These are phyloP conservation scores for Podarcis muralis DNA, from an alignment of 2,113 vertebrate genomes.

Conservation along the genomic window DNA sequence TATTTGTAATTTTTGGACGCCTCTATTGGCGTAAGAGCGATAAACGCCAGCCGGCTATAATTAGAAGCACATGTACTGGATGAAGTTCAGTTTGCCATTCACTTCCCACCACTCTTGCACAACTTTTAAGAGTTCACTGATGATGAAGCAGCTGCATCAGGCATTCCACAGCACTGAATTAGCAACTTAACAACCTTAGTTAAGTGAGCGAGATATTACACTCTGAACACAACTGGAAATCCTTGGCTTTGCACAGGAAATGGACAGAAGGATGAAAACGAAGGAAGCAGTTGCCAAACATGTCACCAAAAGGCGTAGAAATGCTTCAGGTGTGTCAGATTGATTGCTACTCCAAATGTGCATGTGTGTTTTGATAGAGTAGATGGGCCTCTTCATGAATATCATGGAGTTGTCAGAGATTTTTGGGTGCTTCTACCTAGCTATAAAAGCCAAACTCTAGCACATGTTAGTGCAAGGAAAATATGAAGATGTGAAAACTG, in stretches of 20 bases:
- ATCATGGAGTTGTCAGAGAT: no score
- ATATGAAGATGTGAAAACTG: no score
- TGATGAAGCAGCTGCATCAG: slow-evolving; percentile 43
- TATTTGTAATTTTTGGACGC: slow-evolving; percentile 71
- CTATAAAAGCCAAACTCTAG: no score
- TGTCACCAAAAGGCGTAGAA: no score
- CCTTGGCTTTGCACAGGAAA: slow-evolving; percentile 24
- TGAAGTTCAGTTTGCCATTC: slow-evolving; percentile 63
- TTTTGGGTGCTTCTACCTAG: no score
- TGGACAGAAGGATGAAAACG: neutral
- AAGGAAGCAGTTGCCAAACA: neutral
- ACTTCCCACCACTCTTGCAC: slow-evolving; percentile 52
- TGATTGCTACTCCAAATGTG: no score
- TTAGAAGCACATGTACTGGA: slow-evolving; percentile 71
- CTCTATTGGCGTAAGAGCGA: slow-evolving; percentile 72
- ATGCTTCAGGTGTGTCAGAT: no score
- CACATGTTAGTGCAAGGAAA: no score
- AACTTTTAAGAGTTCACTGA: slow-evolving; percentile 46
- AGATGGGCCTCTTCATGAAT: no score
- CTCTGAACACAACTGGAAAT: neutral
- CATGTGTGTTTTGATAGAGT: no score
- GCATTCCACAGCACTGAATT: slow-evolving; percentile 41
- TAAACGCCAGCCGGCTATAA: slow-evolving; percentile 68
- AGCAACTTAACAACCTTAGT: slow-evolving; percentile 10
- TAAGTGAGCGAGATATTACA: slow-evolving; percentile 8